A percentile compares a stretch with the other conserved stretches of the same genome.
phyloP scores from a whole-genome alignment of 2,113 vertebrate genomes.

The Orcinus orca region DNA sequence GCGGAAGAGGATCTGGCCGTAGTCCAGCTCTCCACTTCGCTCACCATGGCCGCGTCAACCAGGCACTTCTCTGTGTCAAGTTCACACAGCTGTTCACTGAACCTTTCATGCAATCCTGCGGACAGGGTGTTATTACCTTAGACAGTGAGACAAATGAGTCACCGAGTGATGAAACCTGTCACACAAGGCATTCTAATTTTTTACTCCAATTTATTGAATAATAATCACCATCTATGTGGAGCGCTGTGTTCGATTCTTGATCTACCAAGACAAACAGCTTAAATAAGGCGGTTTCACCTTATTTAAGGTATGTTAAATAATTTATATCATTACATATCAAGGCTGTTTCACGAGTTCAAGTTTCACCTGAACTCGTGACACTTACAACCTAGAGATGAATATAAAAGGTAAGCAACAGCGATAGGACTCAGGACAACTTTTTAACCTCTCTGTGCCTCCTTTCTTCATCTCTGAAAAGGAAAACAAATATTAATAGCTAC shows the following conservation, averaged over 20 bases:
- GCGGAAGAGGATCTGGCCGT: too few species aligned
- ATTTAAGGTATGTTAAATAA: too few species aligned
- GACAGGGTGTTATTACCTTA: not conserved
- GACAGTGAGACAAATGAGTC: not conserved
- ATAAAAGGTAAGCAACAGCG: not conserved
- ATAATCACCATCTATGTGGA: not conserved
- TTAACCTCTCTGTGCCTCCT: not conserved
- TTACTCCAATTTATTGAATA: not conserved
- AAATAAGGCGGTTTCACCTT: not conserved
- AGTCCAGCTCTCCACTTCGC: not conserved
- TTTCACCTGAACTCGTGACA: not conserved
- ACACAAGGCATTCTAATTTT: not conserved
- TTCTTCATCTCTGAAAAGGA: not conserved
- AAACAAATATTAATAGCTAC: not conserved
- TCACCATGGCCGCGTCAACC: rapidly evolving
- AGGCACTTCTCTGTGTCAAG: not conserved
- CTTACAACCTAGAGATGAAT: not conserved
- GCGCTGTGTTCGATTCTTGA: not conserved
- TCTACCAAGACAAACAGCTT: not conserved
- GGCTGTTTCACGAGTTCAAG: too few species aligned
- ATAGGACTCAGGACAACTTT: too few species aligned
- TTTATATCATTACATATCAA: too few species aligned
- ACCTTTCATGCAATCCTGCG: rapidly evolving
- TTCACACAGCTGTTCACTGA: not conserved
- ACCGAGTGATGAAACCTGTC: not conserved